Percentiles rank a stretch among this genome's conserved stretches.
Evolutionary conservation across 1,140 invertebrate genomes (phyloP).

Genomic region (Luehdorfia chinensis): DNA sequence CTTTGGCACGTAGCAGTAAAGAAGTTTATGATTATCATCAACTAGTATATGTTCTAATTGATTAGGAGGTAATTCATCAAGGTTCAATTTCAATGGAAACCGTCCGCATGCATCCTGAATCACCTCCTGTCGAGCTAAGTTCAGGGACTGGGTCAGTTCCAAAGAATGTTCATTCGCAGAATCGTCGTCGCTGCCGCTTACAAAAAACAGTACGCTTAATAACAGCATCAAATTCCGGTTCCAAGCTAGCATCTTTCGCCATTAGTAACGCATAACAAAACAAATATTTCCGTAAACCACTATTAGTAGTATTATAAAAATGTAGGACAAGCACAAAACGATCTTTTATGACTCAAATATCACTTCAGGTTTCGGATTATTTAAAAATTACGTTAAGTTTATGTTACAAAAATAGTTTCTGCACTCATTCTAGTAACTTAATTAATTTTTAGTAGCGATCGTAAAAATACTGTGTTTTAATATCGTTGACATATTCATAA

Average conservation of each 20-base stretch:
- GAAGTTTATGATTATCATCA: constrained; percentile 87
- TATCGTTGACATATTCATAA: no score
- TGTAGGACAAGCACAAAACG: constrained; percentile 38
- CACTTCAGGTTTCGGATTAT: constrained; percentile 2
- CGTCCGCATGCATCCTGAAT: constrained; percentile 82
- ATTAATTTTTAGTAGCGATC: neutral
- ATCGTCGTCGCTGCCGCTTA: constrained; percentile 45
- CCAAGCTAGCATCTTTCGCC: constrained; percentile 52
- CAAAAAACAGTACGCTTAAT: constrained; percentile 42
- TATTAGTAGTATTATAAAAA: constrained; percentile 37
- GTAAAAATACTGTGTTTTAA: constrained; percentile 1
- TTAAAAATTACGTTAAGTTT: constrained; percentile 11
- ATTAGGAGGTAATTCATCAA: constrained; percentile 73
- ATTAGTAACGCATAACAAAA: constrained; percentile 47
- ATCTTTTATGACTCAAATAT: neutral
- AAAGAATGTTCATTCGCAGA: constrained; percentile 67
- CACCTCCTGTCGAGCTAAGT: constrained; percentile 82
- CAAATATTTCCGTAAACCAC: constrained; percentile 55
- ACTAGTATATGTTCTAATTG: constrained; percentile 87
- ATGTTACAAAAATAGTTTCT: constrained; percentile 13
- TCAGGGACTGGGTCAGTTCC: constrained; percentile 79
- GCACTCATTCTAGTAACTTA: neutral
- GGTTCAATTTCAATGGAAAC: constrained; percentile 48
- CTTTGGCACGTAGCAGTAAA: constrained; percentile 97
- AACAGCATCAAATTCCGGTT: constrained; percentile 44